Evolutionary conservation across 2,888 invertebrate species (phyloP).

Genomic region (Synanthedon andrenaeformis): DNA sequence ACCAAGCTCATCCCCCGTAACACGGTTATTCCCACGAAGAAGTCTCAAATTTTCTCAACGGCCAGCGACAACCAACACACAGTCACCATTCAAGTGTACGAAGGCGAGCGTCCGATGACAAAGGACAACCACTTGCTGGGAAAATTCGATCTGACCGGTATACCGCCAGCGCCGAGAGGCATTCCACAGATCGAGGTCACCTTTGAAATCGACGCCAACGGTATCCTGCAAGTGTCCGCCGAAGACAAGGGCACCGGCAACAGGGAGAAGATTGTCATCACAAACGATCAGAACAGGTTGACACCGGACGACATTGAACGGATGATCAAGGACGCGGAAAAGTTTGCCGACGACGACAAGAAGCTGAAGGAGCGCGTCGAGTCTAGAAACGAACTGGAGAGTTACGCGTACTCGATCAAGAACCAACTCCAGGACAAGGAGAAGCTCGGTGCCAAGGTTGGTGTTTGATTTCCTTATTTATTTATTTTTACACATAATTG

Average conservation of each 20-base stretch:
- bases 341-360: slow-evolving; percentile 99
- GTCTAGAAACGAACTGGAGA: slow-evolving; percentile 96
- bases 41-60: slow-evolving; percentile 99
- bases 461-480: slow-evolving; percentile 7
- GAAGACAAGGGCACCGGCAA: slow-evolving; percentile 99
- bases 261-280: slow-evolving; percentile 98
- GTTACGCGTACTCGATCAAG: slow-evolving; percentile 97
- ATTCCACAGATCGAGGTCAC: slow-evolving; percentile 96
- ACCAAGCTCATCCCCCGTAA: slow-evolving; percentile 98
- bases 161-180: slow-evolving; percentile 94
- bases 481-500: background rate
- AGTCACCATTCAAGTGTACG: slow-evolving; percentile 98
- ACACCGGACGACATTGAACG: slow-evolving; percentile 98
- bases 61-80: slow-evolving; percentile 99
- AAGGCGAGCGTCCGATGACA: slow-evolving; percentile 99
- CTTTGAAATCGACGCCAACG: slow-evolving; percentile 95
- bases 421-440: slow-evolving; percentile 97
- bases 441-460: slow-evolving; percentile 90
- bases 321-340: slow-evolving; percentile 99
- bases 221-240: slow-evolving; percentile 95
- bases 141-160: slow-evolving; percentile 97
- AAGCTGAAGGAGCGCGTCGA: slow-evolving; percentile 96
- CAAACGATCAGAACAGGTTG: slow-evolving; percentile 96
- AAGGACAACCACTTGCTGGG: slow-evolving; percentile 99
- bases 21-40: slow-evolving; percentile 99